phyloP scores from a whole-genome alignment of 2,113 vertebrate genomes.

The Heterotis niloticus region DNA sequence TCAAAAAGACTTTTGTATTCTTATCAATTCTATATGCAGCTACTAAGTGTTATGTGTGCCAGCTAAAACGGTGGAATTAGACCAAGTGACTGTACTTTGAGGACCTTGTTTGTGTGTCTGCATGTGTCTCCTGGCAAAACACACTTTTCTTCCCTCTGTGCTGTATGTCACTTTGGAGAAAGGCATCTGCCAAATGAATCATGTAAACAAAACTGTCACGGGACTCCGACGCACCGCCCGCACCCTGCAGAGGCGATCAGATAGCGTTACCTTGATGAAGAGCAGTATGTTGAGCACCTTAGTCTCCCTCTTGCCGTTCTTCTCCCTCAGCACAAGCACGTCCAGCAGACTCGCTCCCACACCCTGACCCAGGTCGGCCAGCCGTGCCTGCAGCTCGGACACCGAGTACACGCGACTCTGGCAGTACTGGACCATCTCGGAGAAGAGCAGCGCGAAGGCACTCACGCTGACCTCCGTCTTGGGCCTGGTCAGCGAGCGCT shows the following conservation, averaged over 20 bases:
- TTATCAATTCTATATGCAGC: too few species aligned
- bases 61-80: too few species aligned
- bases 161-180: too few species aligned
- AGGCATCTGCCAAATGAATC: too few species aligned
- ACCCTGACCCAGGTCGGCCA: slow-evolving; percentile 80
- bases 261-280: slow-evolving; percentile 63
- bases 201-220: neutral
- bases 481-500: slow-evolving; percentile 75
- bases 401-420: slow-evolving; percentile 90
- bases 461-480: slow-evolving; percentile 83
- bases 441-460: slow-evolving; percentile 86
- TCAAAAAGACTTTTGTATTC: too few species aligned
- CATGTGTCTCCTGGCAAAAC: too few species aligned
- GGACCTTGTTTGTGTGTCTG: too few species aligned
- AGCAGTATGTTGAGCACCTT: slow-evolving; percentile 83
- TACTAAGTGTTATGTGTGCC: too few species aligned
- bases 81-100: too few species aligned
- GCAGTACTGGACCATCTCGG: slow-evolving; percentile 92
- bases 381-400: slow-evolving; percentile 81
- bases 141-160: too few species aligned
- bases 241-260: too few species aligned
- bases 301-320: slow-evolving; percentile 81
- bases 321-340: slow-evolving; percentile 80
- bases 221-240: too few species aligned
- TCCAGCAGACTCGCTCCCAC: slow-evolving; percentile 83